Conservation (phyloP, 2,797 vertebrate genomes). For the Melanotaenia nigrans region DNA sequence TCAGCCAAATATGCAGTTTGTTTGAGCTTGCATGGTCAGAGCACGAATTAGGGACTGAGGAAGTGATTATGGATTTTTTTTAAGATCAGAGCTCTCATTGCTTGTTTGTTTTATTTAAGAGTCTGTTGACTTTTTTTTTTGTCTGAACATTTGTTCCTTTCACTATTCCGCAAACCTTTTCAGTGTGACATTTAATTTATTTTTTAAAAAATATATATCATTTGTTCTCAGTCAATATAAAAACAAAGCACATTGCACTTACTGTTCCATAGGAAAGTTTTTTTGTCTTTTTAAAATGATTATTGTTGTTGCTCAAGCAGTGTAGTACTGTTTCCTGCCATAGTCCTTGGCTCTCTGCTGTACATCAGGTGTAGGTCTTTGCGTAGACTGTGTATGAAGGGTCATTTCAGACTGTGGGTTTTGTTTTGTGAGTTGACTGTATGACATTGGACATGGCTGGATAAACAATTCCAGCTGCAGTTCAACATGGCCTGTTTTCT, state of each 20-base stretch:
- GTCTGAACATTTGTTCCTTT: slow-evolving; percentile 82
- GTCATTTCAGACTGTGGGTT: slow-evolving; percentile 57
- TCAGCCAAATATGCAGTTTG: slow-evolving; percentile 79
- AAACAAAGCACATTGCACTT: slow-evolving; percentile 91
- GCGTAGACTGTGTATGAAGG: slow-evolving; percentile 68
- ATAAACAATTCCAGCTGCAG: slow-evolving; percentile 69
- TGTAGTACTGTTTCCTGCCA: slow-evolving; percentile 85
- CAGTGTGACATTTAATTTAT: slow-evolving; percentile 88
- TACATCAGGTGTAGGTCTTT: slow-evolving; percentile 74
- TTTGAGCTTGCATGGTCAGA: slow-evolving; percentile 82
- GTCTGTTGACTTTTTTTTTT: slow-evolving; percentile 67
- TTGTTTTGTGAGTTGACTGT: slow-evolving; percentile 57
- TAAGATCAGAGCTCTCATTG: slow-evolving; percentile 83
- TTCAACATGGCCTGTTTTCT: slow-evolving; percentile 58
- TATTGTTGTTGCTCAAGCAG: slow-evolving; percentile 87
- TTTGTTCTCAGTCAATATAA: slow-evolving; percentile 91
- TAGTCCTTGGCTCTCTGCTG: slow-evolving; percentile 81
- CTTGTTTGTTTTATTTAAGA: slow-evolving; percentile 74
- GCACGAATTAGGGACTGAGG: slow-evolving; percentile 82
- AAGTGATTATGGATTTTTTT: slow-evolving; percentile 79
- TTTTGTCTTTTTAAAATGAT: slow-evolving; percentile 86
- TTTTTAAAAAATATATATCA: slow-evolving; percentile 92
- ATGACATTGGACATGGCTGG: slow-evolving; percentile 62
- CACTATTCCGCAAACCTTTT: slow-evolving; percentile 85
- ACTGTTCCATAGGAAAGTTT: slow-evolving; percentile 90